Evolutionary conservation across 1,140 invertebrate species (phyloP), one percentile per base, ranked within the genome.

Genomic region (Argopecten irradians): DNA sequence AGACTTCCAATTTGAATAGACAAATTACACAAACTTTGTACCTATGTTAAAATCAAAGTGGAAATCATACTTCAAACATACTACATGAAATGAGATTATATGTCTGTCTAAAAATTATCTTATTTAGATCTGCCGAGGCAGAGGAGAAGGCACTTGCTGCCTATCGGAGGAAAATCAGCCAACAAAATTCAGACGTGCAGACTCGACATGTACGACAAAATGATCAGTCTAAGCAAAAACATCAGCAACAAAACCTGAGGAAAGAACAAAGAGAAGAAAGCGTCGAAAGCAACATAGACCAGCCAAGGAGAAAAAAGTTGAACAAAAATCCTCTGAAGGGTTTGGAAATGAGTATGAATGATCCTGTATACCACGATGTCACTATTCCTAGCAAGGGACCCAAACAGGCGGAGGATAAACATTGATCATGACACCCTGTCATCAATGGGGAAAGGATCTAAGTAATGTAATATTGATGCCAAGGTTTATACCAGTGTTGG

Each of bases 261-360:
- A n/a, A 0, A 22, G 22, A 71, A 71, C 55, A 71, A 28, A 71
- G 13, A 71, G 55, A 19, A 71, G 55, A 19, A 55, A 19, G 19
- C 13, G 1, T 28, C 1, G 1, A 71, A 3, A n/a, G n/a, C 1
- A 28, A 0, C 22, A 71, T 3, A 28, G n/a, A 71, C 28, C 55
- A 71, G 1, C 55, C n/a, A 11, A 71, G n/a, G 55, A 71, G 55
- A 28, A 71, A 16, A 71, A n/a, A 71, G 55, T 28, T 71, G 1
- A 71, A 71, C 22, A n/a, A 28, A 5, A 71, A 71, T 71, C 28
- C 55, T 71, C 55, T n/a, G 28, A 71, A 71, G 13, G 55, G 55
- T 71, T 71, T 71, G 55, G 55, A 71, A 71, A n/a, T n/a, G 55
- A 71, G 55, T 16, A 71, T 71, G 55, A 71, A 71, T n/a, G 55